Evolutionary conservation across 2,888 invertebrate species (phyloP).

Genomic region (Ochropleura plecta): DNA sequence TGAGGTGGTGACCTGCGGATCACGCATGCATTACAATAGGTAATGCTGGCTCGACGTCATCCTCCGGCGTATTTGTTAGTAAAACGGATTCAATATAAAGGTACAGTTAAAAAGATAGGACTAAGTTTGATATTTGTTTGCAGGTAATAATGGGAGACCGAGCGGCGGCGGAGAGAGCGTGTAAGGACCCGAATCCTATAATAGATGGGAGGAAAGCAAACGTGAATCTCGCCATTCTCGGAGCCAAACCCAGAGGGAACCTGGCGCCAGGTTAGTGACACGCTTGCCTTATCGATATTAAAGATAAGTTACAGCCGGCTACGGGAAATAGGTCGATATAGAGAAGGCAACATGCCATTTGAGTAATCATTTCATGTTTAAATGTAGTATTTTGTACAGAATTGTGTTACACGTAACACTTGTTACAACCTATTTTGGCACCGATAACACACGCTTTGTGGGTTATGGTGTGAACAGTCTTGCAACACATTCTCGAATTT

Average conservation of each 20-base stretch:
- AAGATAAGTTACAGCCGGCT: conserved; percentile 50
- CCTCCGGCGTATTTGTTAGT: conserved; percentile 73
- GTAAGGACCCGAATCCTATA: conserved; percentile 99
- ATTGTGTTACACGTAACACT: not conserved
- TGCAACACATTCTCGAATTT: conserved; percentile 3
- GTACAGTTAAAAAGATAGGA: conserved; percentile 25
- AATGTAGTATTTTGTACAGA: conserved; percentile 17
- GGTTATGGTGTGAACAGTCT: conserved; percentile 1
- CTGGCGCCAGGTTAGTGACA: conserved; percentile 93
- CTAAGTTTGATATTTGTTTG: conserved; percentile 71
- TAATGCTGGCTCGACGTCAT: conserved; percentile 82
- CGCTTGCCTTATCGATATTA: conserved; percentile 55
- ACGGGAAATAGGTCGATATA: conserved; percentile 53
- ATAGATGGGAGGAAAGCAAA: conserved; percentile 99
- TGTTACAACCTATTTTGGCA: conserved; percentile 13
- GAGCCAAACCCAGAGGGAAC: conserved; percentile 98
- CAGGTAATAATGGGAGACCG: conserved; percentile 99
- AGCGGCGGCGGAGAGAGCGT: conserved; percentile 98
- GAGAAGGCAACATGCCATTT: conserved; percentile 22
- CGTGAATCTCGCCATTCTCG: conserved; percentile 99
- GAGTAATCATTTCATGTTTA: conserved; percentile 17
- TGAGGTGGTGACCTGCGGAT: conserved; percentile 82
- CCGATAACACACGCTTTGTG: conserved; percentile 2
- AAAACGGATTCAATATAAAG: conserved; percentile 65
- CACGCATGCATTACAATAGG: conserved; percentile 88